Percentiles rank a stretch among this genome's conserved stretches.
These are phyloP conservation scores for Neomorphus geoffroyi DNA, from an alignment of 2,797 vertebrate species.

Conservation along the genomic window DNA sequence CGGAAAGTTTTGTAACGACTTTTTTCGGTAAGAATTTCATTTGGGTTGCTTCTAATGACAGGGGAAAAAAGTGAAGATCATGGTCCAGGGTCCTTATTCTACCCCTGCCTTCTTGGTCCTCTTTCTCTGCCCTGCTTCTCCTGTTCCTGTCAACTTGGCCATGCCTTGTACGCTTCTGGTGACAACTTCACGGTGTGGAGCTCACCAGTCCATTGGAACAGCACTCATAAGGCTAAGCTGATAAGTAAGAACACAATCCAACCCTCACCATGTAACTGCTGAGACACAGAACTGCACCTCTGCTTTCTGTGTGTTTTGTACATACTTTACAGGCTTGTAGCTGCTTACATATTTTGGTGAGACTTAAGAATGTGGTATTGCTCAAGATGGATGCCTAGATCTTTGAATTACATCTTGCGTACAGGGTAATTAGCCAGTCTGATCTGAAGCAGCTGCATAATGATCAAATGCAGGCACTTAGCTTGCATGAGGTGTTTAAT, in stretches of 20 bases:
- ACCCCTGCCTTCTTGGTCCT: background rate
- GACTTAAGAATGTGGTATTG: background rate
- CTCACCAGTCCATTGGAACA: background rate
- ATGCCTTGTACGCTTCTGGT: background rate
- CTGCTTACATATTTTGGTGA: background rate
- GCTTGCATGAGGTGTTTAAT: background rate
- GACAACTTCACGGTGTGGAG: background rate
- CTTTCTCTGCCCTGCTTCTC: background rate
- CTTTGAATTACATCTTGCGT: background rate
- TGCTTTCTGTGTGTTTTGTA: background rate
- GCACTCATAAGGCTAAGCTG: background rate
- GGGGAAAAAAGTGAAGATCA: background rate
- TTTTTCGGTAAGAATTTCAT: background rate
- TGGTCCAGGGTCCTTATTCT: background rate
- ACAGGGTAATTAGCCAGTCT: background rate
- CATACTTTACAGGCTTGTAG: background rate
- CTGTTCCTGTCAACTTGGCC: background rate
- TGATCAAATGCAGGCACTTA: background rate
- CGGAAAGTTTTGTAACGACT: background rate
- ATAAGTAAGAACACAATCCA: background rate
- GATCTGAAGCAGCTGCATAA: background rate
- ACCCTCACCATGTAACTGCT: fast-evolving
- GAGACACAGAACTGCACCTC: background rate
- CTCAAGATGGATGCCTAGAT: background rate
- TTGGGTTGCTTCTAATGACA: background rate